Conservation (phyloP, 2,113 vertebrate species). For the Rhynchomys soricoides region DNA sequence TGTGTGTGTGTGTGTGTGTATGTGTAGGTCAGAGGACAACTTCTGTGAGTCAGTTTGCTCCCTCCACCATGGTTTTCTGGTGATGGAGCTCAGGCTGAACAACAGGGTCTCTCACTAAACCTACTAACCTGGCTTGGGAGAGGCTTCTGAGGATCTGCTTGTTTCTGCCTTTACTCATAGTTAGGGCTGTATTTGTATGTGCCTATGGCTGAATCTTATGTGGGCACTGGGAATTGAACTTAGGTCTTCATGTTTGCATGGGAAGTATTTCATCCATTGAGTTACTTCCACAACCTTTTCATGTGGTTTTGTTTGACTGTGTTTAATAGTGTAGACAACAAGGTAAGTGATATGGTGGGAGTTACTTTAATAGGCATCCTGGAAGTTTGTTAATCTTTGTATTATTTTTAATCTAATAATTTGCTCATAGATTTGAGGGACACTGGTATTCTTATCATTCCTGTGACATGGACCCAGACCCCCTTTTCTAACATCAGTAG, state of each 20-base stretch:
- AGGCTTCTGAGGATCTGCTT: not conserved
- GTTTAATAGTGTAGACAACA: not conserved
- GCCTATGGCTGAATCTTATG: not conserved
- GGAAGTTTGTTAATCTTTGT: not conserved
- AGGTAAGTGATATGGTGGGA: not conserved
- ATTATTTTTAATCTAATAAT: constrained; percentile 43
- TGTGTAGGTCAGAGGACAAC: not conserved
- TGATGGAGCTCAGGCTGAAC: not conserved
- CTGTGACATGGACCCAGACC: not conserved
- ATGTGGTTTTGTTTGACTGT: not conserved
- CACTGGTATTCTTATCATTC: not conserved
- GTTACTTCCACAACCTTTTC: not conserved
- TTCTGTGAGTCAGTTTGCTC: not conserved
- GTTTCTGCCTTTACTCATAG: not conserved
- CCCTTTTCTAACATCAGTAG: not conserved
- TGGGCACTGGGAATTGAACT: not conserved
- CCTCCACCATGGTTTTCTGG: not conserved
- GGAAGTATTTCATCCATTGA: not conserved
- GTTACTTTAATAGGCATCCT: not conserved
- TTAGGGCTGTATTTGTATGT: not conserved
- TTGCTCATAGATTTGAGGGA: constrained; percentile 17
- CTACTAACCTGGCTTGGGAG: too few relatives aligned
- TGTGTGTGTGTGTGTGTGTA: not conserved
- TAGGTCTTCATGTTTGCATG: not conserved
- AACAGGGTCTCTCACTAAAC: not conserved